phyloP scores from a whole-genome alignment of 2,113 vertebrate genomes.

The Thalassoma bifasciatum region DNA sequence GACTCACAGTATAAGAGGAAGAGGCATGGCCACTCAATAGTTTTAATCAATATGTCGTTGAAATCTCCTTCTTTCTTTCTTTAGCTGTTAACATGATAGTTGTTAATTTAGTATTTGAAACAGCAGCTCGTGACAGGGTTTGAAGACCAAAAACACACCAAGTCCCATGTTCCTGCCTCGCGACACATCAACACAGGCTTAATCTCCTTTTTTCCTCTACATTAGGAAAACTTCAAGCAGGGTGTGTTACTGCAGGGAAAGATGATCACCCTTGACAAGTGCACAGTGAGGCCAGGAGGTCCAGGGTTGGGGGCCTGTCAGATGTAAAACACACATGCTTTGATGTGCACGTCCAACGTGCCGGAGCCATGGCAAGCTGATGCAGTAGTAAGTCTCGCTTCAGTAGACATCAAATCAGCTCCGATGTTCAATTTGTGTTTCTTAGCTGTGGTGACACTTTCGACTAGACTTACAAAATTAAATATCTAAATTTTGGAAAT shows the following conservation, averaged over 20 bases:
- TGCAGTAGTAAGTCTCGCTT: constrained; percentile 35
- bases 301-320: constrained; percentile 52
- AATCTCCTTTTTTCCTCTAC: constrained; percentile 10
- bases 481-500: background rate
- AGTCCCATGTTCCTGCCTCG: background rate
- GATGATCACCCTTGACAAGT: constrained; percentile 72
- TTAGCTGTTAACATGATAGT: background rate
- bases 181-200: constrained; percentile 2
- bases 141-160: constrained; percentile 33
- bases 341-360: constrained; percentile 62
- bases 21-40: constrained; percentile 13
- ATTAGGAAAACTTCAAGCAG: constrained; percentile 12
- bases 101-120: background rate
- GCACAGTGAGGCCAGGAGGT: constrained; percentile 58
- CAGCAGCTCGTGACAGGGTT: constrained; percentile 3
- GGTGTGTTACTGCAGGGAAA: constrained; percentile 32
- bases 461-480: background rate
- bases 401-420: constrained; percentile 41
- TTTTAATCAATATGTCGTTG: background rate
- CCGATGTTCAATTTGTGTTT: constrained; percentile 4
- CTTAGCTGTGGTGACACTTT: background rate
- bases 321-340: constrained; percentile 71
- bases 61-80: background rate
- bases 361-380: constrained; percentile 45
- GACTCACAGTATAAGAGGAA: constrained; percentile 11